Evolutionary conservation across 2,113 vertebrate species (phyloP).

Genomic region (Acanthisitta chloris): DNA sequence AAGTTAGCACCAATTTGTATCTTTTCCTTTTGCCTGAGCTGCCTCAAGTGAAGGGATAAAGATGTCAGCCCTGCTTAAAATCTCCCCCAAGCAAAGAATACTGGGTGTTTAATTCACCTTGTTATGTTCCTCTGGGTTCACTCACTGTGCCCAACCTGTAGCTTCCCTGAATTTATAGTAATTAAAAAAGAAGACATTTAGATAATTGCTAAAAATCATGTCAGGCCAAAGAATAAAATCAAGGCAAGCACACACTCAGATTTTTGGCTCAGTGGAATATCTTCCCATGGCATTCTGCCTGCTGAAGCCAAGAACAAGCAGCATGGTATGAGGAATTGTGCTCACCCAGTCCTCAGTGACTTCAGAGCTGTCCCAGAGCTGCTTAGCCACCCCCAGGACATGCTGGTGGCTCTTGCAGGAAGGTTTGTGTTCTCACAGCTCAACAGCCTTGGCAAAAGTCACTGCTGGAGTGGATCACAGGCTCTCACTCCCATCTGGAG

Average conservation of each 20-base stretch:
- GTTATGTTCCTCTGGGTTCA: background rate
- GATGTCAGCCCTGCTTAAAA: conserved; percentile 34
- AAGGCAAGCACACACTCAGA: background rate
- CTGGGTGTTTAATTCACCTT: background rate
- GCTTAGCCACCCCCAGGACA: background rate
- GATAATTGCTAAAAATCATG: background rate
- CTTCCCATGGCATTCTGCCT: background rate
- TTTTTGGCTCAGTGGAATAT: background rate
- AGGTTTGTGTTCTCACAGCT: background rate
- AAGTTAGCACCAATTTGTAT: background rate
- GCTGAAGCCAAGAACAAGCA: background rate
- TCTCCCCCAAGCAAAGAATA: conserved; percentile 34
- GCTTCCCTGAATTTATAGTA: background rate
- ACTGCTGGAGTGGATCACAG: background rate
- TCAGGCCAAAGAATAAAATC: background rate
- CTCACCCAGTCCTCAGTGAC: background rate
- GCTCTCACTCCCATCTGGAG: background rate
- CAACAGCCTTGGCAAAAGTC: background rate
- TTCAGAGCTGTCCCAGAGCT: background rate
- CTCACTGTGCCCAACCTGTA: background rate
- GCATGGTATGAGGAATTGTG: background rate
- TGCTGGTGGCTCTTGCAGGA: background rate
- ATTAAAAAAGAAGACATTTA: background rate
- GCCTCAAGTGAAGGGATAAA: background rate
- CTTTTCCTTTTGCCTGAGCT: background rate